These are phyloP conservation scores for Cassiopea andromeda DNA, from an alignment of 30 jellyfish, hydroid and myxozoan species.

Conservation along the genomic window DNA sequence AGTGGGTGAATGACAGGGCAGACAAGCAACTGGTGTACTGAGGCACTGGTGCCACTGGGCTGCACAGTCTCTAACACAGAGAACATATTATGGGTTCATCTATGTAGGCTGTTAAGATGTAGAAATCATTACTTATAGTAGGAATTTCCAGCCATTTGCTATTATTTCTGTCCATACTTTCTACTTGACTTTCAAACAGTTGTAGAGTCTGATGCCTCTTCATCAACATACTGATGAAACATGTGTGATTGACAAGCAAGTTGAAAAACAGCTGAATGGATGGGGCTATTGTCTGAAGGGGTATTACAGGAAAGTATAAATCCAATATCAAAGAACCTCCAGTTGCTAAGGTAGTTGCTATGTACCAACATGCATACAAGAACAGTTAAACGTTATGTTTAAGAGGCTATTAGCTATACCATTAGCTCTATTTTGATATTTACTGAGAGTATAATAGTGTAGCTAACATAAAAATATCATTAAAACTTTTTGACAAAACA, in stretches of 20 bases:
- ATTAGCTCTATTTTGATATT: not conserved
- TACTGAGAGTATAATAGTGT: not conserved
- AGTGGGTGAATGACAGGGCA: too few relatives aligned
- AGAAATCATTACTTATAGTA: too few relatives aligned
- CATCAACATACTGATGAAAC: not conserved
- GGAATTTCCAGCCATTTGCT: too few relatives aligned
- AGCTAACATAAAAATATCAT: not conserved
- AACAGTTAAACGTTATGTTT: not conserved
- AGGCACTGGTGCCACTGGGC: too few relatives aligned
- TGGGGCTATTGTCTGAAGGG: not conserved
- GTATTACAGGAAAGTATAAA: not conserved
- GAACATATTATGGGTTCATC: too few relatives aligned
- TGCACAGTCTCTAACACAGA: too few relatives aligned
- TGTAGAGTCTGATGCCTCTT: not conserved
- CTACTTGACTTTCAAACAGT: too few relatives aligned
- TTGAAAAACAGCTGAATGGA: not conserved
- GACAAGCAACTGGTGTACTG: too few relatives aligned
- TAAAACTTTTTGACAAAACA: not conserved
- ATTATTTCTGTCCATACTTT: too few relatives aligned
- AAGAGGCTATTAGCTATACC: not conserved
- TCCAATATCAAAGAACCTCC: not conserved
- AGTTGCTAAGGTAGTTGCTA: not conserved
- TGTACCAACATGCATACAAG: not conserved
- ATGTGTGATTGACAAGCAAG: not conserved
- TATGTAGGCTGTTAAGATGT: too few relatives aligned